Percentiles rank a stretch among this genome's conserved stretches.
These are phyloP conservation scores for Catharus minimus DNA, from an alignment of 2,113 vertebrate genomes.

Conservation along the genomic window DNA sequence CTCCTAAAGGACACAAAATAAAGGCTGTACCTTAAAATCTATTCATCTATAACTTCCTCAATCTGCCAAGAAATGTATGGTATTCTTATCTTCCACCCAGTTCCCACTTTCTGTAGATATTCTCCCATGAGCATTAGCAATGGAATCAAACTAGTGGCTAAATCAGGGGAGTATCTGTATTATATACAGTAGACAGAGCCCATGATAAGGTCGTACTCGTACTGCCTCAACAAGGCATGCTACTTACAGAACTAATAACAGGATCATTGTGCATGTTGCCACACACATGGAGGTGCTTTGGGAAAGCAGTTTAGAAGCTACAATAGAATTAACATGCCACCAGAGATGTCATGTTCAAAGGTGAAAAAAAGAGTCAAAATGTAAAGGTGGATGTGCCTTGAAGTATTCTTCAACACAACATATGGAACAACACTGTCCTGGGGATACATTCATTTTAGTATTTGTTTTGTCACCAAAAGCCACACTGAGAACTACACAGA, in stretches of 20 bases:
- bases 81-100: not conserved
- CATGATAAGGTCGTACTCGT: not conserved
- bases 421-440: not conserved
- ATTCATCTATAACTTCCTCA: not conserved
- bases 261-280: fast-evolving
- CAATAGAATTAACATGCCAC: not conserved
- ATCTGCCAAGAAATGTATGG: not conserved
- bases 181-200: not conserved
- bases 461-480: not conserved
- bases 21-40: not conserved
- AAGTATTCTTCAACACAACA: not conserved
- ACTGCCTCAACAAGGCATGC: not conserved
- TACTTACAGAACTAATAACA: not conserved
- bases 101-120: not conserved
- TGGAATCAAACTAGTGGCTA: not conserved
- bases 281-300: not conserved
- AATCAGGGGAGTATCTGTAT: not conserved
- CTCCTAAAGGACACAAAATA: not conserved
- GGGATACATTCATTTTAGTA: not conserved
- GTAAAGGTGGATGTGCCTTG: not conserved
- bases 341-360: not conserved
- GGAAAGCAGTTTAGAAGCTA: not conserved
- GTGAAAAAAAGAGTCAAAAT: not conserved
- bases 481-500: not conserved
- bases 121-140: not conserved